Evolutionary conservation across 2,797 vertebrate species (phyloP), one percentile per base, ranked within the genome.

Genomic region (Liparis tanakae): DNA sequence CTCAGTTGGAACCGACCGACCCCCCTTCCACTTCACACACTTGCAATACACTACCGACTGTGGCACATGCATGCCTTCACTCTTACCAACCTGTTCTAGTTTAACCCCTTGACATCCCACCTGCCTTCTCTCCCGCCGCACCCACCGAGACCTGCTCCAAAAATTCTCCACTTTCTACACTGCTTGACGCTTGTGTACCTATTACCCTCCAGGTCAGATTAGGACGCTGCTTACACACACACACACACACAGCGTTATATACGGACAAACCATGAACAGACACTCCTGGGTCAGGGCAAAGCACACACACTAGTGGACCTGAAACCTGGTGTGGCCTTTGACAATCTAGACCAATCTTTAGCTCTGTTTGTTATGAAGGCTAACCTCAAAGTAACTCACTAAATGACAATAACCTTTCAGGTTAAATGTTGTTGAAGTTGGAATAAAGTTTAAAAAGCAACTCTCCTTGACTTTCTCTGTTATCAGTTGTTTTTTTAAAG

Each of bases 41-140:
- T 81, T 59, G 78, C 79, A 74, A 22, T 75, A 33, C 63, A 5
- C 67, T 46, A 78, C 78, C 77, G 80, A 72, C 72, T 78, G 76
- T 70, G 76, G 55, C 59, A 33, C 70, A 7, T 72, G 66, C 79
- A 74, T 63, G 72, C 69, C 54, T 59, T 44, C 83, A 43, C 75
- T 60, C 70, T 67, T 36, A 36, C 79, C 87, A 87, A 85, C 86
- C 87, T 88, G 87, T 79, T 87, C 78, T 57, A 71, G 75, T 87
- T 89, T 85, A 88, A 90, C 88, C 88, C 82, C 81, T 76, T 83
- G 86, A 85, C 90, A 82, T 60, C 46, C 76, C 89, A 88, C 89
- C 87, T 89, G 86, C 85, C 82, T 76, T 51, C 79, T 8, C 8
- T 22, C 55, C 74, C 48, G 44, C 69, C 59, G 3, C 82, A 53